Conservation (phyloP, 2,888 invertebrate species). For the Rhagonycha lutea region DNA sequence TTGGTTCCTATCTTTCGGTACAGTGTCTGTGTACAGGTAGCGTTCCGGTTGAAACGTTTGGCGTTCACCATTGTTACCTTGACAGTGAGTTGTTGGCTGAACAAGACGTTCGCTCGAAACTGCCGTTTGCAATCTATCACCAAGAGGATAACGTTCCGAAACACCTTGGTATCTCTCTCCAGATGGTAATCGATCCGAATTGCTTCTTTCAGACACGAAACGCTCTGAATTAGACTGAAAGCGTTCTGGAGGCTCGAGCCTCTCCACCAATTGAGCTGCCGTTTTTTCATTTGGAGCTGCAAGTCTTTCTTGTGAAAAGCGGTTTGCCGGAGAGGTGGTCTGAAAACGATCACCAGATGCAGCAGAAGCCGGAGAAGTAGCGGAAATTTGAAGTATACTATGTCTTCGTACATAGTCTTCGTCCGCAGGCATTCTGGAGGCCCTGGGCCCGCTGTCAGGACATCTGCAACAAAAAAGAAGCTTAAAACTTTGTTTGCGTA, state of each 20-base stretch:
- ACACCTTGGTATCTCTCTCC: constrained; percentile 51
- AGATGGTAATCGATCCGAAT: constrained; percentile 50
- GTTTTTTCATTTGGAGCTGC: constrained; percentile 17
- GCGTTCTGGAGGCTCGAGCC: constrained; percentile 36
- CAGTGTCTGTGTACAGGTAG: constrained; percentile 33
- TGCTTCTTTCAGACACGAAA: constrained; percentile 48
- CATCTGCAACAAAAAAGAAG: constrained; percentile 57
- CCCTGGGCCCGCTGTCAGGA: constrained; percentile 69
- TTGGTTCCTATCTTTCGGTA: constrained; percentile 25
- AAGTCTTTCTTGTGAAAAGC: constrained; percentile 31
- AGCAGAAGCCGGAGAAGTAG: constrained; percentile 41
- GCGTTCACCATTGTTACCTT: constrained; percentile 32
- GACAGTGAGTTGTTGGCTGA: constrained; percentile 37
- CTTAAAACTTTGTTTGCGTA: neutral
- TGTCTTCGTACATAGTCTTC: constrained; percentile 54
- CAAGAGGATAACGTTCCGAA: constrained; percentile 52
- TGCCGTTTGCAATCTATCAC: constrained; percentile 55
- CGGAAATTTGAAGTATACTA: constrained; percentile 43
- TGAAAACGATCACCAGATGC: constrained; percentile 40
- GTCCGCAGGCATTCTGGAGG: constrained; percentile 64
- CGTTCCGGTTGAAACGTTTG: constrained; percentile 41
- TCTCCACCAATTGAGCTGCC: constrained; percentile 23
- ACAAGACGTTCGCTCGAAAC: constrained; percentile 51
- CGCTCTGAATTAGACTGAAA: constrained; percentile 35
- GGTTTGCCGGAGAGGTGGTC: constrained; percentile 35